Evolutionary conservation across 2,113 vertebrate genomes (phyloP), one percentile per base, ranked within the genome.

Genomic region (Alosa alosa): DNA sequence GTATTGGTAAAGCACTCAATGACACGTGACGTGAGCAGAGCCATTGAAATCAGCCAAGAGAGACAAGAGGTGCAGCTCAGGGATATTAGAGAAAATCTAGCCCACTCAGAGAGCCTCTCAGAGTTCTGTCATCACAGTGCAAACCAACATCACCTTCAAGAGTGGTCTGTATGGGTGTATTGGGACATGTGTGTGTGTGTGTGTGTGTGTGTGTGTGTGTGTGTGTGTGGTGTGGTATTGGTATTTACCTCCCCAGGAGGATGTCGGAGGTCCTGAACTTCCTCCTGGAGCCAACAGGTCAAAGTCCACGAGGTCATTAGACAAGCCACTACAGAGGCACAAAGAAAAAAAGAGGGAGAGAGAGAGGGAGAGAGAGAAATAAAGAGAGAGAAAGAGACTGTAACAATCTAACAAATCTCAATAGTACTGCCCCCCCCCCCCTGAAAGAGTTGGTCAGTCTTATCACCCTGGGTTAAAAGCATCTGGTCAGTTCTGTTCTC

Each of bases 251-350:
- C 96, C 96, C 96, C 96, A 97, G 86, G 94, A 93, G 50, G 95
- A 95, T 52, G 91, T 93, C 1, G 96, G 82, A 31, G 94, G 91
- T n/a, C 94, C 90, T 20, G 95, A 72, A 0, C 93, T 83, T 0
- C 93, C 84, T 0, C 92, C 91, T 0, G 95, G 90, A 85, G 96
- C 97, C 88, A 97, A 95, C 75, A 96, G 95, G 86, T 97, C 96
- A 82, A 97, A 96, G 90, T 97, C 96, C 90, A 97, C 93, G 82
- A 97, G 95, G 91, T 97, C 96, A 83, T 94, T 96, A 7, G 96
- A 97, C 39, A 94, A 95, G 90, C 95, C 90, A 81, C 96, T 97
- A 88, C 72, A 88, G 85, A 47, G 8, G n/a, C 6, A 64, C 6
- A 25, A 4, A 75, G 10, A 11, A 10, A 36, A 15, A 39, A 10